Evolutionary conservation across 2,797 vertebrate species (phyloP).

Genomic region (Chiloscyllium punctatum): DNA sequence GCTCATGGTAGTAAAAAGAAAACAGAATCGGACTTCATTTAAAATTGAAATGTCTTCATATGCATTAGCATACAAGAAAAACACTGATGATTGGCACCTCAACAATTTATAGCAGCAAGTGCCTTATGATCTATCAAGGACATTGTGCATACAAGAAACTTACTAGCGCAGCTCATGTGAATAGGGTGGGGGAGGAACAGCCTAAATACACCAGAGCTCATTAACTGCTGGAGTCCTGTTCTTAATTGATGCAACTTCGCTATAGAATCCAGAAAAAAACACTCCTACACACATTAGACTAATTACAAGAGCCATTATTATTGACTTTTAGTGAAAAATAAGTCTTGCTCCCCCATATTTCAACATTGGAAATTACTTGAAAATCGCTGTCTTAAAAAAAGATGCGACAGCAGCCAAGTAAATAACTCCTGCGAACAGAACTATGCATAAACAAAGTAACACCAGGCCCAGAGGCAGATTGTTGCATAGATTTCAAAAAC

Average conservation of each 20-base stretch:
- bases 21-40: not conserved
- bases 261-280: not conserved
- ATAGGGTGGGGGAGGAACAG: not conserved
- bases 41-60: not conserved
- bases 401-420: not conserved
- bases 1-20: not conserved
- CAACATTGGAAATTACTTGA: not conserved
- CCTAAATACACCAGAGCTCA: not conserved
- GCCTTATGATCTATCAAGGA: not conserved
- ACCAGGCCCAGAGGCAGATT: not conserved
- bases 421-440: not conserved
- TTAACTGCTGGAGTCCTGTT: not conserved
- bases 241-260: constrained; percentile 32
- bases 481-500: not conserved
- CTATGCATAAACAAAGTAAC: not conserved
- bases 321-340: constrained; percentile 37
- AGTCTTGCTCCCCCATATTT: constrained; percentile 11
- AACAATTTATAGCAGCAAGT: not conserved
- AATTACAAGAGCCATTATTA: constrained; percentile 30
- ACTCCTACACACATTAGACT: not conserved
- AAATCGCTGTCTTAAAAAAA: constrained; percentile 7
- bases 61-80: not conserved
- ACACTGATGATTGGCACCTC: not conserved
- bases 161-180: not conserved
- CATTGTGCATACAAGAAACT: not conserved